A percentile compares a stretch with the other conserved stretches of the same genome.
These are phyloP conservation scores for Lepetodrilus schrolli DNA, from an alignment of 2,888 invertebrate genomes.

Conservation along the genomic window DNA sequence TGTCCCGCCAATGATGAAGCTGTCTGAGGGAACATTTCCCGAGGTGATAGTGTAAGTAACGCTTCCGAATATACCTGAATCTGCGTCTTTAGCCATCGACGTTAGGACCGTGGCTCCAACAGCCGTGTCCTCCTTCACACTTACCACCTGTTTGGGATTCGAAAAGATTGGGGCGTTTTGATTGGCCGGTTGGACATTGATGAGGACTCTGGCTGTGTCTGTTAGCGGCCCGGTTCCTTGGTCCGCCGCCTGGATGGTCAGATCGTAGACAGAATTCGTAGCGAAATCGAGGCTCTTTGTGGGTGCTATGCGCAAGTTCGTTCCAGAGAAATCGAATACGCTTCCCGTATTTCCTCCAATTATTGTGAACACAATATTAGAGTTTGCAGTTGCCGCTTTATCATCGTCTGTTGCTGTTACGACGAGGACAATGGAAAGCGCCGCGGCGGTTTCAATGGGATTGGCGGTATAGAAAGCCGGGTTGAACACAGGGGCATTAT, in stretches of 20 bases:
- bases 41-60: slow-evolving; percentile 52
- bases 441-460: slow-evolving; percentile 89
- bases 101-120: not conserved
- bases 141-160: not conserved
- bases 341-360: slow-evolving; percentile 23
- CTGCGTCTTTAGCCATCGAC: slow-evolving; percentile 40
- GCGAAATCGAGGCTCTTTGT: slow-evolving; percentile 48
- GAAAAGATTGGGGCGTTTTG: not conserved
- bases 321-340: slow-evolving; percentile 14
- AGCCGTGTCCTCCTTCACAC: not conserved
- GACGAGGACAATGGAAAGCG: slow-evolving; percentile 48
- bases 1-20: slow-evolving; percentile 45
- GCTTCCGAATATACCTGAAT: slow-evolving; percentile 54
- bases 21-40: slow-evolving; percentile 48
- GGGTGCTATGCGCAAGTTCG: not conserved
- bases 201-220: not conserved
- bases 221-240: slow-evolving; percentile 24
- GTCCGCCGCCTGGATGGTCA: slow-evolving; percentile 42
- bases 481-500: slow-evolving; percentile 89
- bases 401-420: slow-evolving; percentile 59
- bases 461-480: slow-evolving; percentile 93
- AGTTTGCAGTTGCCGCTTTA: slow-evolving; percentile 54
- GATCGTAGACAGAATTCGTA: slow-evolving; percentile 39
- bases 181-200: slow-evolving; percentile 4
- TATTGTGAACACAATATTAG: slow-evolving; percentile 36